These are phyloP conservation scores for Bombus cullumanus DNA, from an alignment of 1,140 invertebrate genomes.

Conservation along the genomic window DNA sequence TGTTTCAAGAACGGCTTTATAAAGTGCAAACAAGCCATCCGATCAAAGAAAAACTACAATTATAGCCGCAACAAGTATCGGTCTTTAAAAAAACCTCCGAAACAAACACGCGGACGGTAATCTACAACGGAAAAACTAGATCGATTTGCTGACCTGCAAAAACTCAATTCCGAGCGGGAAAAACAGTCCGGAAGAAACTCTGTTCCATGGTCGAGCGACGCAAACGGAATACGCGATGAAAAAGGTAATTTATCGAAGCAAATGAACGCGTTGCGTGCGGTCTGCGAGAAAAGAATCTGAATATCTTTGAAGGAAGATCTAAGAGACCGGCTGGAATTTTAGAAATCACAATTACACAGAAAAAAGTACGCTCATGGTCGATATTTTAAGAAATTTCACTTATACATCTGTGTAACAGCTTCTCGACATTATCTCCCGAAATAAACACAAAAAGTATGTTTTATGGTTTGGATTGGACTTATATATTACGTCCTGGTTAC, in stretches of 20 bases:
- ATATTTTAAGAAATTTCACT: no score
- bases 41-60: slow-evolving; percentile 2
- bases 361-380: no score
- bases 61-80: slow-evolving; percentile 21
- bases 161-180: slow-evolving; percentile 29
- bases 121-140: neutral
- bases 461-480: no score
- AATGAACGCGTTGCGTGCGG: neutral
- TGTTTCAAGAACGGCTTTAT: neutral
- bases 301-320: neutral
- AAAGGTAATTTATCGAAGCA: slow-evolving; percentile 26
- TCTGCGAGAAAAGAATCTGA: no score
- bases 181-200: neutral
- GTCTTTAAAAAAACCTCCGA: neutral
- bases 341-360: neutral
- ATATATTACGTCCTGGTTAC: no score
- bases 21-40: slow-evolving; percentile 43
- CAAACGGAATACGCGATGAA: slow-evolving; percentile 19
- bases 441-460: no score
- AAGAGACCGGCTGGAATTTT: neutral
- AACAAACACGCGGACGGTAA: neutral
- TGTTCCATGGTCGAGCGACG: neutral
- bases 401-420: no score
- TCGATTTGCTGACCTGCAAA: slow-evolving; percentile 13
- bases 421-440: no score